Percentiles rank a stretch among this genome's conserved stretches.
These are phyloP conservation scores for Pollicipes pollicipes DNA, from an alignment of 1,140 invertebrate species.

Conservation along the genomic window DNA sequence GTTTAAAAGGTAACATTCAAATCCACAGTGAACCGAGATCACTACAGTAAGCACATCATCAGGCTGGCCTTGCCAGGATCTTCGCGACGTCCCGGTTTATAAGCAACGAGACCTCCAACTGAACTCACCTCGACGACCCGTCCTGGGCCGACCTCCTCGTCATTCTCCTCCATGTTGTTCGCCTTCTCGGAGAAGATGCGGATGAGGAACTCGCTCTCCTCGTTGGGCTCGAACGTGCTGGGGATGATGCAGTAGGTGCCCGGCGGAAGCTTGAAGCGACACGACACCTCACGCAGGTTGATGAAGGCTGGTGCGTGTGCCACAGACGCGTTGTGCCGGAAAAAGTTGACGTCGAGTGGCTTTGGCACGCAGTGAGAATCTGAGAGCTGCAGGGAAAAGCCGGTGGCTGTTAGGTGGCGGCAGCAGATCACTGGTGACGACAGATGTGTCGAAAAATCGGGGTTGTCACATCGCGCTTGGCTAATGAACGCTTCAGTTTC, in stretches of 20 bases:
- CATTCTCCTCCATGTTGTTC: constrained; percentile 75
- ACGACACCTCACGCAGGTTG: constrained; percentile 83
- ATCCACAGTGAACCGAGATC: too few relatives aligned
- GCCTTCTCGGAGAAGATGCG: constrained; percentile 88
- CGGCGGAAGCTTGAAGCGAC: constrained; percentile 78
- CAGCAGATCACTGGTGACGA: too few relatives aligned
- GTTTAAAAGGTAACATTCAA: too few relatives aligned
- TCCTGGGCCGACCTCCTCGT: constrained; percentile 65
- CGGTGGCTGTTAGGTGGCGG: too few relatives aligned
- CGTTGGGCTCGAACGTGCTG: constrained; percentile 92
- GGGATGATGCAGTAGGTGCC: constrained; percentile 93
- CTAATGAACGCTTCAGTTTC: too few relatives aligned
- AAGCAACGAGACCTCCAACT: too few relatives aligned
- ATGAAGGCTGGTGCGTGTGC: constrained; percentile 87
- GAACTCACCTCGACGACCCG: too few relatives aligned
- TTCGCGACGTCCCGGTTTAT: too few relatives aligned
- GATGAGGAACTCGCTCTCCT: constrained; percentile 89
- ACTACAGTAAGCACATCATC: too few relatives aligned
- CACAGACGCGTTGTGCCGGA: constrained; percentile 85
- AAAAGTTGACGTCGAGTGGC: constrained; percentile 74
- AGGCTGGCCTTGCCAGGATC: too few relatives aligned
- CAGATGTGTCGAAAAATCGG: too few relatives aligned
- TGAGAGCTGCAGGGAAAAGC: constrained; percentile 35
- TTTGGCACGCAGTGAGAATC: constrained; percentile 55
- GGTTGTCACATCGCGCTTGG: too few relatives aligned